phyloP scores from a whole-genome alignment of 2,888 invertebrate species.

The Panopea generosa region DNA sequence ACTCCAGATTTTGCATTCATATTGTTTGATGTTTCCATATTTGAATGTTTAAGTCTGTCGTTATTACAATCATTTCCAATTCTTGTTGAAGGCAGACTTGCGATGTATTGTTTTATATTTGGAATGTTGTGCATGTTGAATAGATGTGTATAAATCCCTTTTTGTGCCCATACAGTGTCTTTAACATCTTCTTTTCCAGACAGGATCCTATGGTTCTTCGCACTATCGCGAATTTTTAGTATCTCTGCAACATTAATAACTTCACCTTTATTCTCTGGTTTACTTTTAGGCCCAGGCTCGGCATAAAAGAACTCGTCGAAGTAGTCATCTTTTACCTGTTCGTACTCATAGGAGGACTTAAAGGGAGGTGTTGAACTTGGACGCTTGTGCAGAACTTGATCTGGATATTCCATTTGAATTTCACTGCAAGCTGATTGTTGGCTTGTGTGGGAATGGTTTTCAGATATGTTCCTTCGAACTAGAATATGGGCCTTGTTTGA shows the following conservation, averaged over 20 bases:
- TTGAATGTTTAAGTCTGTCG: too few relatives aligned
- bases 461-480: too few relatives aligned
- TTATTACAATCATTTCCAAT: neutral
- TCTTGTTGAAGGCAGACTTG: slow-evolving; percentile 19
- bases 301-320: slow-evolving; percentile 55
- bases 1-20: too few relatives aligned
- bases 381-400: neutral
- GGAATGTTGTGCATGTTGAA: too few relatives aligned
- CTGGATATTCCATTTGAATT: too few relatives aligned
- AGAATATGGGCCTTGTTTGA: too few relatives aligned
- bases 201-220: neutral
- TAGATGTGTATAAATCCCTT: neutral
- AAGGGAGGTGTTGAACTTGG: slow-evolving; percentile 16
- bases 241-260: slow-evolving; percentile 54
- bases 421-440: too few relatives aligned
- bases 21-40: too few relatives aligned
- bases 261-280: slow-evolving; percentile 15
- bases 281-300: slow-evolving; percentile 27
- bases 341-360: slow-evolving; percentile 3
- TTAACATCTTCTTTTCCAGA: neutral
- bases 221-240: slow-evolving; percentile 24
- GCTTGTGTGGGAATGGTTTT: too few relatives aligned
- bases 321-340: slow-evolving; percentile 34
- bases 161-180: neutral
- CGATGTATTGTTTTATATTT: slow-evolving; percentile 20